phyloP scores from a whole-genome alignment of 2,888 invertebrate genomes.

The Ctenicera cuprea region DNA sequence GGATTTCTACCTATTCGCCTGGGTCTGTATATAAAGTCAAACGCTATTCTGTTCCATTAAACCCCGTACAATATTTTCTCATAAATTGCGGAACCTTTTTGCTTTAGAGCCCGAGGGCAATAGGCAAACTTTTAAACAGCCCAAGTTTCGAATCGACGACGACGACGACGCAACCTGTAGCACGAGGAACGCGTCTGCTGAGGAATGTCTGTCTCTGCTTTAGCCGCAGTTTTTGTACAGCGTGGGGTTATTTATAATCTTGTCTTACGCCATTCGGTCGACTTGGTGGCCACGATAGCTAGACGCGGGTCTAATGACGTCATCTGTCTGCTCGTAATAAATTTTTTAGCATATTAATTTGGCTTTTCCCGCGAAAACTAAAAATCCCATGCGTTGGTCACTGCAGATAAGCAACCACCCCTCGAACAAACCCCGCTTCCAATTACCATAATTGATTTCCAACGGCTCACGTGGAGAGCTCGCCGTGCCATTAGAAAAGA shows the following conservation, averaged over 20 bases:
- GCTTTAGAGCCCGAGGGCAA: constrained; percentile 47
- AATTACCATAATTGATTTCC: constrained; percentile 42
- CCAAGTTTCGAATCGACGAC: constrained; percentile 51
- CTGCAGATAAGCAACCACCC: constrained; percentile 17
- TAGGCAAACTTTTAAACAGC: constrained; percentile 52
- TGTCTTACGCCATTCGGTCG: constrained; percentile 57
- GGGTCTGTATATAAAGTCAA: constrained; percentile 41
- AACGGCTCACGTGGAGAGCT: constrained; percentile 1
- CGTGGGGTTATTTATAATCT: constrained; percentile 60
- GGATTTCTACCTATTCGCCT: constrained; percentile 43
- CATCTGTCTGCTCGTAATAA: constrained; percentile 48
- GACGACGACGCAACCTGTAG: constrained; percentile 57
- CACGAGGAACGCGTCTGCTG: constrained; percentile 51
- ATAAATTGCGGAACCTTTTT: constrained; percentile 55
- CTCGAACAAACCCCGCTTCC: not conserved
- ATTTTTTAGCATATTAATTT: constrained; percentile 26
- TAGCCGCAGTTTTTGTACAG: constrained; percentile 48
- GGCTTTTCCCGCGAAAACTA: constrained; percentile 8
- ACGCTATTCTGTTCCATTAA: constrained; percentile 54
- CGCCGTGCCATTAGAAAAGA: constrained; percentile 43
- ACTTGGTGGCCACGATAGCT: constrained; percentile 57
- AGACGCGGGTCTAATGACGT: constrained; percentile 56
- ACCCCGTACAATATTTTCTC: constrained; percentile 54
- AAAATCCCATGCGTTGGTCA: constrained; percentile 7
- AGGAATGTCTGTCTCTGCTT: constrained; percentile 49